Evolutionary conservation across 2,888 invertebrate genomes (phyloP), one percentile per base, ranked within the genome.

Genomic region (Oegoconia quadripuncta): DNA sequence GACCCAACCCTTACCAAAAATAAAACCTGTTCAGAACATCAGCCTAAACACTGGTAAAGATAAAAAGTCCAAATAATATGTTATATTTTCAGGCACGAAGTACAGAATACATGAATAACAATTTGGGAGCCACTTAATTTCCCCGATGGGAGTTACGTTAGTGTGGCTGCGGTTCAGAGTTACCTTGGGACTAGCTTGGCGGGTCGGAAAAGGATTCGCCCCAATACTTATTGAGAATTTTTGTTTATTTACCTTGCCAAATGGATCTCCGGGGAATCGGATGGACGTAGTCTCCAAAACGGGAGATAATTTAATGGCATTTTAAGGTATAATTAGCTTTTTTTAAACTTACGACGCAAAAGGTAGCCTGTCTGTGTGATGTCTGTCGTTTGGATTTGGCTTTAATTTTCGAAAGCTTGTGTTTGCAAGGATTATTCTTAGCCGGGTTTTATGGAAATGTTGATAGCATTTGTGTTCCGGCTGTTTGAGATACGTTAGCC

Each of bases 101-200:
- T 46, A 37, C 39, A 40, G 55, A 54, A 52, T 54, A 49, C 49
- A 56, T 58, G 58, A 58, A 58, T 58, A 58, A 46, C 54, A 54
- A 58, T 54, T 52, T 45, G 36, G 42, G 44, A 44, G 43, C 44
- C 48, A 48, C 50, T 56, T 58, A 56, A 58, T 56, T 55, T 50
- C 33, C 41, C 49, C 52, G 20, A 46, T 39, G 48, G 52, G 55
- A 50, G 52, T 44, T 41, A 27, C 44, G 33, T 22, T 27, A 34
- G 42, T 41, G 34, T 15, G 29, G 41, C 15, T 23, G 30, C 29
- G 45, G 46, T 45, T 32, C 43, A 30, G 29, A 11, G 29, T 9
- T n/a, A 7, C 11, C 17, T 3, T 9, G 22, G 32, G 32, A 32
- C 22, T 14, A 13, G 8, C 17, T 22, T 14, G 3, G 20, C 13